Base-by-base conservation (phyloP, 2,888 invertebrate species). In the Leptinotarsa juncta region DNA sequence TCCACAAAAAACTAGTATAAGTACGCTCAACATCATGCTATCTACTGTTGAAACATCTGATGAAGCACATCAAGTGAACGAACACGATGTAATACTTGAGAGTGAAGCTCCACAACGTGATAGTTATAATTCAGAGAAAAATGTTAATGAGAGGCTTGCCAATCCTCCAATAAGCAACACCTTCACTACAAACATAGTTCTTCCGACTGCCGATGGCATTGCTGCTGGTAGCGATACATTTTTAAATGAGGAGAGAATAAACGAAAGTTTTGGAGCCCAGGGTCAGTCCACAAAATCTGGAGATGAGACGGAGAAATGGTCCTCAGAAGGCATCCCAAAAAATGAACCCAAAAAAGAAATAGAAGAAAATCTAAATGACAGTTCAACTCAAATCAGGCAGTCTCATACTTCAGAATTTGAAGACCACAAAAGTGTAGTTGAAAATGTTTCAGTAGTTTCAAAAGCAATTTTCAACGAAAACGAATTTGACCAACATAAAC, bases 11-110 rank as follows among this genome's bases (percentile, higher is more conserved):
- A 68, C 26, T 10, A 76, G 78, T 20, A 67, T 78, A 50, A 77
- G 79, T 51, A 79, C 72, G 16, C 65, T 80, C 15, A 81, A 71
- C 55, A 77, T 79, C 50, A 75, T 73, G 49, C 72, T 80, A n/a
- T 69, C 57, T 23, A 42, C 20, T 16, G 69, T 57, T 55, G 67
- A 73, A 14, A 62, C 49, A 48, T 66, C 67, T 71, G 65, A 32
- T 73, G 57, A 66, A 57, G n/a, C 12, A 23, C 67, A 50, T 53
- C 12, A 42, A 1, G 26, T 23, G 65, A 32, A 32, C 32, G 65
- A 53, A 50, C 55, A 76, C 55, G 70, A 69, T 14, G 62, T 70
- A 18, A 53, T 67, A 14, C 53, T 65, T 32, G 70, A 75, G 48
- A 65, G 55, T 72, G 70, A 65, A 66, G 70, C 53, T 12, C 12